These are phyloP conservation scores for Holotrichia oblita DNA, from an alignment of 1,140 invertebrate genomes.

Conservation along the genomic window DNA sequence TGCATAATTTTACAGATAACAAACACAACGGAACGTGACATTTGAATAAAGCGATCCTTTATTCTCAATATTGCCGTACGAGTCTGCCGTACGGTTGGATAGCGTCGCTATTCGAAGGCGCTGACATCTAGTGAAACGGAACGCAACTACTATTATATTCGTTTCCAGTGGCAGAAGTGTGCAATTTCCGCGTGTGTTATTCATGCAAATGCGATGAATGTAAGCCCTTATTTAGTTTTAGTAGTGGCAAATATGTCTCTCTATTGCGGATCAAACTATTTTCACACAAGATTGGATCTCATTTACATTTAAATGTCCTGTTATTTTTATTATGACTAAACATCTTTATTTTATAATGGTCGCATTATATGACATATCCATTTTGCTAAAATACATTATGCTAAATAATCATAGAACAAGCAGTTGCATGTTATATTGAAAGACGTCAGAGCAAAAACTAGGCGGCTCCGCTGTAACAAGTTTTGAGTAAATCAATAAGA, in stretches of 20 bases:
- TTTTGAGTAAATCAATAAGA: too few species aligned
- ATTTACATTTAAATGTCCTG: too few species aligned
- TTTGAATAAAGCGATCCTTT: conserved; percentile 30
- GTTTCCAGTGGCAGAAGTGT: not conserved
- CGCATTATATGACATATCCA: too few species aligned
- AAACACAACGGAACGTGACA: conserved; percentile 8
- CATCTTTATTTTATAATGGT: too few species aligned
- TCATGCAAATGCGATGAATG: not conserved
- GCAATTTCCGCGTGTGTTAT: not conserved
- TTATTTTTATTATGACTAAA: too few species aligned
- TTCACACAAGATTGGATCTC: too few species aligned
- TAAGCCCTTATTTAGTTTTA: not conserved
- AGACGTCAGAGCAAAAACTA: too few species aligned
- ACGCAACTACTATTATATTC: conserved; percentile 5
- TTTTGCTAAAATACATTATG: too few species aligned
- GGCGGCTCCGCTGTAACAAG: too few species aligned
- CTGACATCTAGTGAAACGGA: conserved; percentile 17
- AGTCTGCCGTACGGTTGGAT: not conserved
- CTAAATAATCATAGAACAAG: too few species aligned
- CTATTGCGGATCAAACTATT: too few species aligned
- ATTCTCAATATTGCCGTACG: conserved; percentile 1
- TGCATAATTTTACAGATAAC: conserved; percentile 24
- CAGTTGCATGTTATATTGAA: too few species aligned
- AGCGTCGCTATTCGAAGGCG: not conserved
- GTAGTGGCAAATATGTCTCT: not conserved